These are phyloP conservation scores for Epirrita christyi DNA, from an alignment of 2,888 invertebrate genomes.

Conservation along the genomic window DNA sequence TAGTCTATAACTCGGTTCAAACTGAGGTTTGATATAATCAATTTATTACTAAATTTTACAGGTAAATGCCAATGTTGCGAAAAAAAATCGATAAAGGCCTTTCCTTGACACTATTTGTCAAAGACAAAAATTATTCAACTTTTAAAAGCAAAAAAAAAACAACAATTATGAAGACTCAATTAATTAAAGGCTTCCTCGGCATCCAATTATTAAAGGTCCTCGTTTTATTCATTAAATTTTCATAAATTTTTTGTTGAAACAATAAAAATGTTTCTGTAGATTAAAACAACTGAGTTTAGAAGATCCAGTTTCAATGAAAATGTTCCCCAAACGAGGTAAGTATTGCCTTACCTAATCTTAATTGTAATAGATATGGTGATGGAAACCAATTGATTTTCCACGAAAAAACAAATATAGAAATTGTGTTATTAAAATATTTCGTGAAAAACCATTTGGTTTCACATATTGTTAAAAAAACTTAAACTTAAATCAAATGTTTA, in stretches of 20 bases:
- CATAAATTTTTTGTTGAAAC: constrained; percentile 13
- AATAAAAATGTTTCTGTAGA: constrained; percentile 19
- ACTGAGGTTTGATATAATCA: too few relatives aligned
- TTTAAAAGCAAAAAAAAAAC: constrained; percentile 1
- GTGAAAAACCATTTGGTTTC: too few relatives aligned
- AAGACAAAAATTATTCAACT: neutral
- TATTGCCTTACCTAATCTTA: constrained; percentile 58
- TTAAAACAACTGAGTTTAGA: constrained; percentile 10
- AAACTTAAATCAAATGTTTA: too few relatives aligned
- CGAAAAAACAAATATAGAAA: too few relatives aligned
- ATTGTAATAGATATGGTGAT: constrained; percentile 50
- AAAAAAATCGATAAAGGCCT: too few relatives aligned
- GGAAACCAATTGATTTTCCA: too few relatives aligned
- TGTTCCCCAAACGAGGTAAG: constrained; percentile 51
- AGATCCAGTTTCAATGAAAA: constrained; percentile 54
- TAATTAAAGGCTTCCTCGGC: constrained; percentile 24
- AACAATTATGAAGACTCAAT: constrained; percentile 18
- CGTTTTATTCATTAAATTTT: constrained; percentile 13
- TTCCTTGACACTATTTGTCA: neutral
- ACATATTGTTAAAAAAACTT: too few relatives aligned
- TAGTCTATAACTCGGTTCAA: too few relatives aligned
- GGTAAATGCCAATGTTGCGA: too few relatives aligned
- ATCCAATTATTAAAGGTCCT: constrained; percentile 14
- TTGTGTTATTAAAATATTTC: too few relatives aligned
- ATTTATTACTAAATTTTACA: too few relatives aligned